Conservation (phyloP, 2,113 vertebrate genomes). For the Hypanus sabinus region DNA sequence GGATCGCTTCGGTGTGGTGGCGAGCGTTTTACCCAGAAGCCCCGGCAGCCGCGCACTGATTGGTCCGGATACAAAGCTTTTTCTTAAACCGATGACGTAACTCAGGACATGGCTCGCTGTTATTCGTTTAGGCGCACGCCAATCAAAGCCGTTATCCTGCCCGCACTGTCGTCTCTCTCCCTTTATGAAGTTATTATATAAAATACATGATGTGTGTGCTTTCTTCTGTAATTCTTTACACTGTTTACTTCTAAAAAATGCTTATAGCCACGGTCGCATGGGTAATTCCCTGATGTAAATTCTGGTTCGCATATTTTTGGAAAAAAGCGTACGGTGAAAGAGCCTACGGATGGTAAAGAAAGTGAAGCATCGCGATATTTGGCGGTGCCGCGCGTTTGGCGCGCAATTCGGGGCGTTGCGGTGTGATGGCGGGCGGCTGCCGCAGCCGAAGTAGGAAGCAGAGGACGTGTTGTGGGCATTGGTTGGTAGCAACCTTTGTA, state of each 20-base stretch:
- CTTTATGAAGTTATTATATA: background rate
- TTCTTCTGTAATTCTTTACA: background rate
- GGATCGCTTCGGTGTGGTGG: background rate
- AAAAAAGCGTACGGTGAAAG: background rate
- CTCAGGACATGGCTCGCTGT: background rate
- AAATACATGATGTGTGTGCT: background rate
- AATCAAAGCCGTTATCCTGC: background rate
- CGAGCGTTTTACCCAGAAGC: constrained; percentile 23
- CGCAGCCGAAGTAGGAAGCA: background rate
- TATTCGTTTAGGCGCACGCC: background rate
- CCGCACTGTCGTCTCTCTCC: background rate
- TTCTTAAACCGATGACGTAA: background rate
- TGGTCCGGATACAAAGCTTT: background rate
- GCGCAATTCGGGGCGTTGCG: background rate
- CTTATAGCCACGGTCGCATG: background rate
- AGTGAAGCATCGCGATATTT: background rate
- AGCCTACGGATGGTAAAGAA: background rate
- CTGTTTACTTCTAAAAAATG: background rate
- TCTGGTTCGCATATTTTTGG: background rate
- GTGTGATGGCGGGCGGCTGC: no score
- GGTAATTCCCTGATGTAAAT: background rate
- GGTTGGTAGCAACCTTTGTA: background rate
- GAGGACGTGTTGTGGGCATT: no score
- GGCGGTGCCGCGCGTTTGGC: background rate
- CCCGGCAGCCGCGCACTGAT: background rate